Conservation (phyloP, 2,113 vertebrate species). For the Oxygymnocypris stewartii region DNA sequence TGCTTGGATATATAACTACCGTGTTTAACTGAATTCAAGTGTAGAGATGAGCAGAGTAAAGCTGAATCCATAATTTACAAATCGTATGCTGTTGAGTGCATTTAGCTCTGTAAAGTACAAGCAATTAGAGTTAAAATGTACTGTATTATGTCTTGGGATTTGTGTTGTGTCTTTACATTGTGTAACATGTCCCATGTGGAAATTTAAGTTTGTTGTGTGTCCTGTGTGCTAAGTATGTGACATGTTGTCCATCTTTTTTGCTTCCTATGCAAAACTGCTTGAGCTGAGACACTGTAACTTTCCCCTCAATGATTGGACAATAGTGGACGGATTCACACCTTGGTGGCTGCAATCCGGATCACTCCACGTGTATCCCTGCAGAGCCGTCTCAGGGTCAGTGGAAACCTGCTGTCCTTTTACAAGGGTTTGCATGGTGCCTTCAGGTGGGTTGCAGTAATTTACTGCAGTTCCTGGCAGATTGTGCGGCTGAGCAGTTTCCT, state of each 20-base stretch:
- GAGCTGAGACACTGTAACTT: conserved; percentile 98
- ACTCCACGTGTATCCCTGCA: conserved; percentile 91
- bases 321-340: conserved; percentile 74
- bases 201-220: neutral
- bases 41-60: neutral
- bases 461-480: conserved; percentile 73
- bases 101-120: conserved; percentile 9
- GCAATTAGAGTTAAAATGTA: neutral
- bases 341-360: conserved; percentile 82
- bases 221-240: neutral
- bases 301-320: conserved; percentile 92
- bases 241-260: neutral
- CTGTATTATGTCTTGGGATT: conserved; percentile 9
- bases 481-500: conserved; percentile 68
- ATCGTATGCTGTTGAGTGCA: neutral
- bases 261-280: conserved; percentile 87
- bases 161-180: conserved; percentile 8
- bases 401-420: conserved; percentile 11
- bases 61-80: conserved; percentile 3
- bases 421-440: neutral
- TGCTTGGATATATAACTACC: neutral
- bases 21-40: neutral
- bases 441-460: conserved; percentile 55
- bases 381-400: conserved; percentile 31
- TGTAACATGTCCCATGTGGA: conserved; percentile 42